phyloP scores from a whole-genome alignment of 1,140 invertebrate genomes.

The Lethrus apterus region DNA sequence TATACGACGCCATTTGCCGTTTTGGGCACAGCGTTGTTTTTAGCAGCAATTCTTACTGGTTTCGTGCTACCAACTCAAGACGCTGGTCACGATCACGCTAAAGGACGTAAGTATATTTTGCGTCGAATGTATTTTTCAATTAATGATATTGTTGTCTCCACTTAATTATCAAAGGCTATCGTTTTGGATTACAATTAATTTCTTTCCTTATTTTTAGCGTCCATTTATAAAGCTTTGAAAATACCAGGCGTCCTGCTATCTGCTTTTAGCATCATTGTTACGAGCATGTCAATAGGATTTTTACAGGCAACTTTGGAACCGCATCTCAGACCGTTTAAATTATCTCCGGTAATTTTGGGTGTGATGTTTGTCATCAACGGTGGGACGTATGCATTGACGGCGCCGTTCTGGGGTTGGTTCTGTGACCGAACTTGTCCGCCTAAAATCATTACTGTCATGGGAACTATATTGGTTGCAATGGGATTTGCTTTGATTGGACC shows the following conservation, averaged over 20 bases:
- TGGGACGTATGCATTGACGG: constrained; percentile 72
- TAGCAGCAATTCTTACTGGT: constrained; percentile 66
- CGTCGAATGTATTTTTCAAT: too few species aligned
- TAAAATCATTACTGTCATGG: constrained; percentile 60
- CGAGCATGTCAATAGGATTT: constrained; percentile 76
- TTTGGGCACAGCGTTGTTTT: constrained; percentile 67
- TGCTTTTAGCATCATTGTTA: constrained; percentile 60
- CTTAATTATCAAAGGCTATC: too few species aligned
- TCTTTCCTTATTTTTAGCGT: constrained; percentile 43
- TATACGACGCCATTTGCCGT: constrained; percentile 82
- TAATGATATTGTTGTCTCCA: too few species aligned
- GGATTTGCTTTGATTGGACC: constrained; percentile 70
- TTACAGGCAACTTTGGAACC: constrained; percentile 74
- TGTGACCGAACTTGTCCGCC: constrained; percentile 62
- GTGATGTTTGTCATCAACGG: constrained; percentile 85
- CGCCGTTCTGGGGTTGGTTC: constrained; percentile 73
- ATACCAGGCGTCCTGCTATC: constrained; percentile 64
- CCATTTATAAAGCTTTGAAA: constrained; percentile 54
- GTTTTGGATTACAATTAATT: neutral
- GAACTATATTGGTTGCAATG: constrained; percentile 54
- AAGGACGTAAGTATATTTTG: constrained; percentile 53
- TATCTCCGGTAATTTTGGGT: constrained; percentile 68
- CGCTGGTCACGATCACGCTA: constrained; percentile 48
- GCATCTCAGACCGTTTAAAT: constrained; percentile 65
- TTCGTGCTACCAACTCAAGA: constrained; percentile 62